phyloP scores from a whole-genome alignment of 2,888 invertebrate species.

The Tuberolachnus salignus region DNA sequence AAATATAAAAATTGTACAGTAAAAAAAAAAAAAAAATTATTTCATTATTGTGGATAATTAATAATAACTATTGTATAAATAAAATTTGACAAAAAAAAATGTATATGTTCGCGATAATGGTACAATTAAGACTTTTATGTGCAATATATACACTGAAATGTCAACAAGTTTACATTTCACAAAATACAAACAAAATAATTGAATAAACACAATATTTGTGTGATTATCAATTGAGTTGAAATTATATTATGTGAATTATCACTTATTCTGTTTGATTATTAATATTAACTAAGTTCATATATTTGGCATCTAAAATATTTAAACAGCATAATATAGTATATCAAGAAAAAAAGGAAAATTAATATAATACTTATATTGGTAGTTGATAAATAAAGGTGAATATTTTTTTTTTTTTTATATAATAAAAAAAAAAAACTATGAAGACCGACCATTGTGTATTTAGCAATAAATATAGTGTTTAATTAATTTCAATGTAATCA shows the following conservation, averaged over 20 bases:
- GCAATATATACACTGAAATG: neutral
- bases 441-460: slow-evolving; percentile 11
- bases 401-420: neutral
- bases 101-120: neutral
- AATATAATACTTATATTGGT: slow-evolving; percentile 1
- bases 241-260: neutral
- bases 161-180: slow-evolving; percentile 29
- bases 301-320: too few species aligned
- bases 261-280: too few species aligned
- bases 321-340: slow-evolving; percentile 15
- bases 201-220: slow-evolving; percentile 4
- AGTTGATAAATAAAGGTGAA: neutral
- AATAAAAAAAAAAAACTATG: too few species aligned
- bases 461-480: neutral
- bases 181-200: slow-evolving; percentile 11
- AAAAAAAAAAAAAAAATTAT: neutral
- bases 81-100: neutral
- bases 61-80: neutral
- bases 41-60: neutral
- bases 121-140: neutral
- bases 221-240: neutral
- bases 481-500: neutral
- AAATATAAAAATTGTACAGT: too few species aligned
- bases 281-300: neutral
- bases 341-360: neutral